These are phyloP conservation scores for Triops longicaudatus DNA, from an alignment of 1,140 invertebrate genomes.

Conservation along the genomic window DNA sequence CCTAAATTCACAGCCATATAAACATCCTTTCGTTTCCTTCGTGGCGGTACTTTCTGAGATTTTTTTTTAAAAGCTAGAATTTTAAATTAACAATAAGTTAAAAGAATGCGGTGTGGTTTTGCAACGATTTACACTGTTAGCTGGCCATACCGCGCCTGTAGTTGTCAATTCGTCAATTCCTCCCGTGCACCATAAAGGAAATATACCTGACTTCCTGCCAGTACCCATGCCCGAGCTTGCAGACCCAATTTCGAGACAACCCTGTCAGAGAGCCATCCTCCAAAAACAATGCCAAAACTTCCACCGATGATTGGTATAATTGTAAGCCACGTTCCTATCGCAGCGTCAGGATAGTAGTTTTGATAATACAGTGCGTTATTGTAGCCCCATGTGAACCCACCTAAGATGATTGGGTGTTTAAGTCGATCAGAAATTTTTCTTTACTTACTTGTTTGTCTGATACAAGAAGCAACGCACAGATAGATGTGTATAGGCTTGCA, in stretches of 20 bases:
- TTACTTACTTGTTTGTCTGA: conserved; percentile 54
- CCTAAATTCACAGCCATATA: too few species aligned
- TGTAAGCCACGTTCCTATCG: conserved; percentile 40
- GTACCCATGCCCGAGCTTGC: conserved; percentile 41
- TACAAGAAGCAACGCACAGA: conserved; percentile 74
- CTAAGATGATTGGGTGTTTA: conserved; percentile 26
- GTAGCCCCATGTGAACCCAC: conserved; percentile 44
- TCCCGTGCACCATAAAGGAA: not conserved
- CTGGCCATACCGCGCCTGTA: too few species aligned
- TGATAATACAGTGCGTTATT: conserved; percentile 43
- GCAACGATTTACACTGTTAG: too few species aligned
- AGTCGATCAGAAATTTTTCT: not conserved
- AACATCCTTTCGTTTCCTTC: too few species aligned
- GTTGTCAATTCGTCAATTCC: not conserved
- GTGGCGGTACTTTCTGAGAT: too few species aligned
- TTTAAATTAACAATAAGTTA: too few species aligned
- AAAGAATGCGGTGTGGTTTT: too few species aligned
- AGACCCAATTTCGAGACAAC: conserved; percentile 41
- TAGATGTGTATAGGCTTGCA: conserved; percentile 67
- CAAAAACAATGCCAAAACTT: conserved; percentile 35
- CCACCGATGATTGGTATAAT: conserved; percentile 42
- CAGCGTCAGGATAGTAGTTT: conserved; percentile 35
- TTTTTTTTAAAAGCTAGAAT: too few species aligned
- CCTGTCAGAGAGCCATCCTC: conserved; percentile 44
- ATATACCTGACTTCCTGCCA: conserved; percentile 39